A percentile compares a stretch with the other conserved stretches of the same genome.
Conservation (phyloP, 2,113 vertebrate species). For the Malurus cyaneus region DNA sequence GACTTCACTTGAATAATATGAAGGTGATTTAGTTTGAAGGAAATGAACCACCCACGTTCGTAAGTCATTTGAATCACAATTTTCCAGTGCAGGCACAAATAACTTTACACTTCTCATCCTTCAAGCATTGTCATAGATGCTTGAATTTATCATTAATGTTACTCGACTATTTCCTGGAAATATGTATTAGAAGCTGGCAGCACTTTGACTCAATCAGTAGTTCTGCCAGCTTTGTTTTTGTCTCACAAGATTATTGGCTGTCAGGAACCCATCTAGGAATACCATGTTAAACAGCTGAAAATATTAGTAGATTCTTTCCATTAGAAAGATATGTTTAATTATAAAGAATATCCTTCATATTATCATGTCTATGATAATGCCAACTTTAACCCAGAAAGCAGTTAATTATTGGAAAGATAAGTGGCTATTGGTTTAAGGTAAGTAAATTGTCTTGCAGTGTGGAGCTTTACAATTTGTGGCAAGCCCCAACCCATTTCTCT, state of each 20-base stretch:
- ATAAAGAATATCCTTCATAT: neutral
- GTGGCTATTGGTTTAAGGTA: neutral
- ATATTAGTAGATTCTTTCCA: neutral
- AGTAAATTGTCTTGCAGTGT: neutral
- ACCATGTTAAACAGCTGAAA: neutral
- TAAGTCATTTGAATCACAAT: neutral
- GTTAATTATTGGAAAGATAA: neutral
- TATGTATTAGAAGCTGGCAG: neutral
- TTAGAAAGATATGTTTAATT: neutral
- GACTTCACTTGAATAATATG: neutral
- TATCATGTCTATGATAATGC: neutral
- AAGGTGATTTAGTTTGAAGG: neutral
- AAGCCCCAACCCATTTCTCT: neutral
- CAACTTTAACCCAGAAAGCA: neutral
- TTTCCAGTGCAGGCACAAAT: neutral
- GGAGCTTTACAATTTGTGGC: neutral
- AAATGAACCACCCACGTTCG: neutral
- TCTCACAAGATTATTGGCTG: neutral
- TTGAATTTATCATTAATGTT: neutral
- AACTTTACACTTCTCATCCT: neutral
- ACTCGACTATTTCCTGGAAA: neutral
- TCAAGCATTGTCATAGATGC: neutral
- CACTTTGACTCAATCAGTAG: neutral
- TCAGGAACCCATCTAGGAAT: neutral
- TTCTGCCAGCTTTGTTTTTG: neutral